Conservation (phyloP, 2,888 invertebrate genomes). For the Agrochola lychnidis region DNA sequence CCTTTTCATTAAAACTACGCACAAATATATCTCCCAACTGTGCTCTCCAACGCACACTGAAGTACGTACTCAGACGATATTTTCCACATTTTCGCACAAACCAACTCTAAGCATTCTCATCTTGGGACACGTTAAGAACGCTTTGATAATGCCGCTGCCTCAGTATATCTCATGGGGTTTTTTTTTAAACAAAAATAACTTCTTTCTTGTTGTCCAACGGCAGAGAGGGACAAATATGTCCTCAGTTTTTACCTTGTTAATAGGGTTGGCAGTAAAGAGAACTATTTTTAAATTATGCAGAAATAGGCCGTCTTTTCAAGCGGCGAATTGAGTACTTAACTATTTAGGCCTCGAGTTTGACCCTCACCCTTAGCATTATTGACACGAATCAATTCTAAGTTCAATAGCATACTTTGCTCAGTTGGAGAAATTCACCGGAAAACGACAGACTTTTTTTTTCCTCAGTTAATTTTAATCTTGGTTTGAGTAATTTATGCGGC, state of each 20-base stretch:
- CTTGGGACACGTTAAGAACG: slow-evolving; percentile 63
- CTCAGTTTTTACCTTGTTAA: slow-evolving; percentile 65
- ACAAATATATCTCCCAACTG: neutral
- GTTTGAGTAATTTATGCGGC: too few relatives aligned
- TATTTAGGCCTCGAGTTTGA: neutral
- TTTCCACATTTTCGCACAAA: slow-evolving; percentile 63
- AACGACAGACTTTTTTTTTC: too few relatives aligned
- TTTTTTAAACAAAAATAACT: slow-evolving; percentile 76
- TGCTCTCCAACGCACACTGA: neutral
- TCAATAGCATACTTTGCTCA: neutral
- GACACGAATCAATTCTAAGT: neutral
- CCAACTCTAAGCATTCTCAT: slow-evolving; percentile 50
- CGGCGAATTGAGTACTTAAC: neutral
- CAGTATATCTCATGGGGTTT: slow-evolving; percentile 69
- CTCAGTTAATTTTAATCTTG: too few relatives aligned
- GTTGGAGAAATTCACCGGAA: neutral
- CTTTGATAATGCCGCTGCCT: slow-evolving; percentile 74
- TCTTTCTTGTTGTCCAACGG: slow-evolving; percentile 71
- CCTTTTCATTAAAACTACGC: slow-evolving; percentile 25
- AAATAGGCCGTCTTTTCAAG: neutral
- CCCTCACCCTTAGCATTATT: neutral
- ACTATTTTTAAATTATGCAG: slow-evolving; percentile 25
- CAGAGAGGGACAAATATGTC: slow-evolving; percentile 69
- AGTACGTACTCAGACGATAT: slow-evolving; percentile 23
- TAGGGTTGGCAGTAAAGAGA: slow-evolving; percentile 49